Conservation (phyloP, 2,797 vertebrate species). For the Syngnathus rostellatus region DNA sequence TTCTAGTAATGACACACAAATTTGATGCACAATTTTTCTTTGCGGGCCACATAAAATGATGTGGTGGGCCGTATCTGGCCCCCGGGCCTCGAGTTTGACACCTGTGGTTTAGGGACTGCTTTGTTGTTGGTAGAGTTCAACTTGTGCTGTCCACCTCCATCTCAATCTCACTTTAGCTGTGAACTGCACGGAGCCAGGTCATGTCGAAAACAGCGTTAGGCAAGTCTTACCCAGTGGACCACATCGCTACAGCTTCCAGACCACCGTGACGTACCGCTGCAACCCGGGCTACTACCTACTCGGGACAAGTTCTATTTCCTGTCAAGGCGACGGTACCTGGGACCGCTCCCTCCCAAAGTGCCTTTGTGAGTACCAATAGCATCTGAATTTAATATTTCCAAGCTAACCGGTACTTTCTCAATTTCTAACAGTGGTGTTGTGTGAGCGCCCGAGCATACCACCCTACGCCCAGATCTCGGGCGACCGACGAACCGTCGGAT, state of each 20-base stretch:
- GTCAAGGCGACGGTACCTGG: conserved; percentile 96
- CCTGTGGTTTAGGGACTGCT: too few species aligned
- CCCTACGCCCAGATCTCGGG: conserved; percentile 88
- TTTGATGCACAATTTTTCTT: too few species aligned
- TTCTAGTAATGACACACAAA: too few species aligned
- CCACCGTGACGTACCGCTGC: conserved; percentile 85
- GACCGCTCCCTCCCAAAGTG: conserved; percentile 90
- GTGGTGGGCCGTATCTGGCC: too few species aligned
- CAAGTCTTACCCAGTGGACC: conserved; percentile 81
- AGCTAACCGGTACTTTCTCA: not conserved
- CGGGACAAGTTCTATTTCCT: conserved; percentile 85
- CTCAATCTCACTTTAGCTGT: conserved; percentile 69
- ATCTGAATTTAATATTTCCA: not conserved
- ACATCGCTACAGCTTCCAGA: conserved; percentile 90
- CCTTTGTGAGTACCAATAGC: conserved; percentile 79
- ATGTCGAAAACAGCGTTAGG: conserved; percentile 86
- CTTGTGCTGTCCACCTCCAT: not conserved
- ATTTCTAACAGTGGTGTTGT: conserved; percentile 80
- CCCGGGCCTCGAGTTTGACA: too few species aligned
- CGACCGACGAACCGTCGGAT: conserved; percentile 82
- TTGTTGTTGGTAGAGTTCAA: not conserved
- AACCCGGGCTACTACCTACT: conserved; percentile 87
- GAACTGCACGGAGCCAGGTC: conserved; percentile 94
- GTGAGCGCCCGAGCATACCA: conserved; percentile 85
- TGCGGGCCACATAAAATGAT: too few species aligned